Conservation (phyloP, 1,140 invertebrate species). For the Trialeurodes vaporariorum region DNA sequence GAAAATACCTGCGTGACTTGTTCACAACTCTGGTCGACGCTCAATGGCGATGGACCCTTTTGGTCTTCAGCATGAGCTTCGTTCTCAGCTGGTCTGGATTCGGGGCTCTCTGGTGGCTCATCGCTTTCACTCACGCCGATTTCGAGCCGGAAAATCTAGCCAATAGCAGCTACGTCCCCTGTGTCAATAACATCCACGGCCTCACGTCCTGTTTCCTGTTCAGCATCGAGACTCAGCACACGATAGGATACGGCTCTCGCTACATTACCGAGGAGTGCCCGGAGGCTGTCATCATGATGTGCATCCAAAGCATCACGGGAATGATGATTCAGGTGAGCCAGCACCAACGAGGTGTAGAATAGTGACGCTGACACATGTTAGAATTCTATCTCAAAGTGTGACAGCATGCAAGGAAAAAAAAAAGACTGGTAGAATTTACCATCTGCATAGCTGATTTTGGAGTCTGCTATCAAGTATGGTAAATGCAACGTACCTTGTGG, state of each 20-base stretch:
- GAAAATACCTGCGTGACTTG: constrained; percentile 72
- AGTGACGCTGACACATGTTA: too few relatives aligned
- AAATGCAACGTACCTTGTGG: too few relatives aligned
- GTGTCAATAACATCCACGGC: constrained; percentile 63
- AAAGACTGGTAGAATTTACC: too few relatives aligned
- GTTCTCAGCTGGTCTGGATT: constrained; percentile 85
- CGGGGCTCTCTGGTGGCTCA: constrained; percentile 86
- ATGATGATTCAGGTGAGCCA: constrained; percentile 76
- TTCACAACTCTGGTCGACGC: constrained; percentile 78
- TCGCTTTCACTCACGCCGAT: constrained; percentile 85
- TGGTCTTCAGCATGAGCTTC: constrained; percentile 85
- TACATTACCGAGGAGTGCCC: constrained; percentile 89
- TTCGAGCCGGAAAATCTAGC: constrained; percentile 43
- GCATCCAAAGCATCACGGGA: constrained; percentile 89
- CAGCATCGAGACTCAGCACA: constrained; percentile 86
- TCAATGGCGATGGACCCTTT: constrained; percentile 94
- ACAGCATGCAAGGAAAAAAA: too few relatives aligned
- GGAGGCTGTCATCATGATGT: constrained; percentile 93
- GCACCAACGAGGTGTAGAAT: too few relatives aligned
- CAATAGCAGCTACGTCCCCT: constrained; percentile 61
- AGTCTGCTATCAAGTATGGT: too few relatives aligned
- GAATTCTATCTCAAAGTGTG: too few relatives aligned
- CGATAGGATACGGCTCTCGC: constrained; percentile 59
- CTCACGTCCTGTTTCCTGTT: constrained; percentile 84
- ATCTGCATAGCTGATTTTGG: too few relatives aligned